These are phyloP conservation scores for Metridium senile DNA, from an alignment of 92 coral and sea anemone species.

Conservation along the genomic window DNA sequence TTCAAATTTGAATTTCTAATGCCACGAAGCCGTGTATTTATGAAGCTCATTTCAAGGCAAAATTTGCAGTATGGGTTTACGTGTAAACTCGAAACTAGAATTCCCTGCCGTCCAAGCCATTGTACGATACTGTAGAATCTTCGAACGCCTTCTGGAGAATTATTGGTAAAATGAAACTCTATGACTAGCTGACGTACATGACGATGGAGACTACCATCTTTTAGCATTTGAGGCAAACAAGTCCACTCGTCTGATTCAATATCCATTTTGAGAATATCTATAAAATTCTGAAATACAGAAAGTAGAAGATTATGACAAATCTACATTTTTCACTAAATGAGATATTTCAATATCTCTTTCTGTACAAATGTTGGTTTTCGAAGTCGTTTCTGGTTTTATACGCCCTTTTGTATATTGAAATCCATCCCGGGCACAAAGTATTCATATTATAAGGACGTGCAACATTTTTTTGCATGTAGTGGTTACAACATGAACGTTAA, in stretches of 20 bases:
- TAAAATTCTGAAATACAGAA: constrained; percentile 41
- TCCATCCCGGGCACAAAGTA: no score
- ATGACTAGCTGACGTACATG: constrained; percentile 75
- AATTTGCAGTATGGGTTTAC: constrained; percentile 71
- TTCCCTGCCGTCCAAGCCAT: constrained; percentile 89
- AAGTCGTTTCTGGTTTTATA: no score
- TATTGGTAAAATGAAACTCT: constrained; percentile 67
- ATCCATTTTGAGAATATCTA: constrained; percentile 87
- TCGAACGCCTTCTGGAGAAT: constrained; percentile 45
- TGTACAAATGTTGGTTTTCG: no score
- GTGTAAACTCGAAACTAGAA: constrained; percentile 66
- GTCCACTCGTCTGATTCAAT: constrained; percentile 93
- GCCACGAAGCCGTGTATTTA: constrained; percentile 57
- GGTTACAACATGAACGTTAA: no score
- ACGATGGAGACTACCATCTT: constrained; percentile 72
- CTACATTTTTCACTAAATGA: no score
- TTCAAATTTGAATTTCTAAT: no score
- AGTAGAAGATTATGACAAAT: no score
- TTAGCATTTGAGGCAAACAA: constrained; percentile 83
- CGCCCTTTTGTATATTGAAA: no score
- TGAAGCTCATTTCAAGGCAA: constrained; percentile 84
- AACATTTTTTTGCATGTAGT: no score
- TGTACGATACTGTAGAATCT: constrained; percentile 63
- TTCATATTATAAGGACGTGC: no score
- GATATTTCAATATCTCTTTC: no score